Evolutionary conservation across 2,797 vertebrate species (phyloP).

Genomic region (Podargus strigoides): DNA sequence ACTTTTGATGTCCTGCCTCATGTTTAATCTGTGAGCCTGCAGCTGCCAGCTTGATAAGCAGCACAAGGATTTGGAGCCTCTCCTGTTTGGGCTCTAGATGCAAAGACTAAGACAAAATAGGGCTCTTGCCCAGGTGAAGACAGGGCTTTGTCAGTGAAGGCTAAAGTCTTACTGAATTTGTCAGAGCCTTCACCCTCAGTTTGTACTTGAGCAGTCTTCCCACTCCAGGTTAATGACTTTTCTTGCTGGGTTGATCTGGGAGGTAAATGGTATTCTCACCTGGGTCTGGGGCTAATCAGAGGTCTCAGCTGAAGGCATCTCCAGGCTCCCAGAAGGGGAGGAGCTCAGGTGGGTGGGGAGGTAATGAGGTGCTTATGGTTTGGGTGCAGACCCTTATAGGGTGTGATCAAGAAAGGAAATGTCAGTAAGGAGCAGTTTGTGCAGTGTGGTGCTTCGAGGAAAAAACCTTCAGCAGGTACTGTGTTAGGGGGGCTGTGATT

Average conservation of each 20-base stretch:
- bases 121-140: neutral
- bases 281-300: neutral
- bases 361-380: neutral
- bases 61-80: neutral
- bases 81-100: neutral
- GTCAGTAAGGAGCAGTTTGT: neutral
- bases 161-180: neutral
- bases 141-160: neutral
- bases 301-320: neutral
- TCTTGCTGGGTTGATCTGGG: neutral
- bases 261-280: neutral
- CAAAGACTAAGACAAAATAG: neutral
- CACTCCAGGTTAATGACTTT: neutral
- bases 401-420: accelerated
- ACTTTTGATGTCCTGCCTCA: neutral
- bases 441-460: neutral
- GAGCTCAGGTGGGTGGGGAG: neutral
- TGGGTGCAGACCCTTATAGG: accelerated
- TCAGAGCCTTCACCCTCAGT: neutral
- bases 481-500: neutral
- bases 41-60: neutral
- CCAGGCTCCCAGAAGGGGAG: neutral
- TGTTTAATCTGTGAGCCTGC: neutral
- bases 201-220: neutral
- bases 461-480: neutral